These are phyloP conservation scores for Tetrao urogallus DNA, from an alignment of 2,113 vertebrate species.

Conservation along the genomic window DNA sequence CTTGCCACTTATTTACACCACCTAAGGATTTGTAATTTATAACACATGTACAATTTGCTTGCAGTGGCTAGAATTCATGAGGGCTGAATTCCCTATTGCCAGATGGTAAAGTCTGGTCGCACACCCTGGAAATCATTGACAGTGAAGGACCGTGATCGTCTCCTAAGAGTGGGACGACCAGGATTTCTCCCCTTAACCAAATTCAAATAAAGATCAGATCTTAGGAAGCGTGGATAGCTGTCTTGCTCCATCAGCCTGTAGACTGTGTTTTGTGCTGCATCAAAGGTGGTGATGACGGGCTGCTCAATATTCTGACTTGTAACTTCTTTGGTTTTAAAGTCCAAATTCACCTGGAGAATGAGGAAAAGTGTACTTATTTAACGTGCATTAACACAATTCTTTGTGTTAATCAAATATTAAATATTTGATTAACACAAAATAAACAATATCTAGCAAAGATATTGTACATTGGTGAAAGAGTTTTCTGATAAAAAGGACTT, in stretches of 20 bases:
- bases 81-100: slow-evolving; percentile 69
- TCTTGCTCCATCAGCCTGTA: slow-evolving; percentile 95
- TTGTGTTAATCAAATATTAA: too few species aligned
- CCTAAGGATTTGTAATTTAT: not conserved
- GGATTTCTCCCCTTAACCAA: slow-evolving; percentile 79
- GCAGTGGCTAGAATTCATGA: not conserved
- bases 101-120: slow-evolving; percentile 68
- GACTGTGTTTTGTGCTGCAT: slow-evolving; percentile 86
- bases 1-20: not conserved
- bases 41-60: fast-evolving
- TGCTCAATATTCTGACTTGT: not conserved
- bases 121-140: slow-evolving; percentile 84
- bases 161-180: slow-evolving; percentile 77
- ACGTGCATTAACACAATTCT: fast-evolving
- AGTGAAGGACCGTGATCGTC: slow-evolving; percentile 91
- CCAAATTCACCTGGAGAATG: slow-evolving; percentile 81
- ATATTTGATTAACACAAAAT: too few species aligned
- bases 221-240: slow-evolving; percentile 91
- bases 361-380: not conserved
- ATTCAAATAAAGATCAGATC: slow-evolving; percentile 85
- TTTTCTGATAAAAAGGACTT: not conserved
- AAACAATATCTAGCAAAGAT: not conserved
- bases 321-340: slow-evolving; percentile 52
- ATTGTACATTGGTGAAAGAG: not conserved
- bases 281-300: slow-evolving; percentile 77